Evolutionary conservation across 2,888 invertebrate genomes (phyloP).

Genomic region (Arctia plantaginis): DNA sequence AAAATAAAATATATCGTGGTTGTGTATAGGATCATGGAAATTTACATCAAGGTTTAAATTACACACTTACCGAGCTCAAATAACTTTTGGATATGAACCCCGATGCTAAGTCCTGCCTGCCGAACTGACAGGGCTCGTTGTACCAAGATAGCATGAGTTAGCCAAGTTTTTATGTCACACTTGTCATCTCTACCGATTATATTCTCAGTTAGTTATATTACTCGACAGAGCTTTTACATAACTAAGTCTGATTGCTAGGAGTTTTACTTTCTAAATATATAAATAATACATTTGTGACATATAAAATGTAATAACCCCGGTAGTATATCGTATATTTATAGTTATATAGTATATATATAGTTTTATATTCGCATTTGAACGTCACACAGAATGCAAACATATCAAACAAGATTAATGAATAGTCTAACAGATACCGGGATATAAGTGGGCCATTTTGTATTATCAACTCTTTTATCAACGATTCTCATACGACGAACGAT

Average conservation of each 20-base stretch:
- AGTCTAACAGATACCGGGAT: constrained; percentile 22
- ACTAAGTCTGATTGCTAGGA: too few relatives aligned
- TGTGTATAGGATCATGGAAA: too few relatives aligned
- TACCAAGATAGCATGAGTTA: neutral
- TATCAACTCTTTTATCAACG: constrained; percentile 10
- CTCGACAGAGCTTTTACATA: neutral
- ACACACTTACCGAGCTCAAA: neutral
- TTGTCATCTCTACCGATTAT: neutral
- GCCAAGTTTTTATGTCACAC: neutral
- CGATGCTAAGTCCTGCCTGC: neutral
- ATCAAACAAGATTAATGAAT: constrained; percentile 40
- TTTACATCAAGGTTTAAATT: too few relatives aligned
- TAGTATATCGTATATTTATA: too few relatives aligned
- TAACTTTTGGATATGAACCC: too few relatives aligned
- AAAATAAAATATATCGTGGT: too few relatives aligned
- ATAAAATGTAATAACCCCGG: neutral
- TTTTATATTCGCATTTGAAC: constrained; percentile 28
- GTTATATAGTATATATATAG: too few relatives aligned
- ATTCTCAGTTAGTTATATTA: neutral
- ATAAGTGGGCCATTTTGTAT: constrained; percentile 24
- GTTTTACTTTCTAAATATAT: too few relatives aligned
- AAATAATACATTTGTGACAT: neutral
- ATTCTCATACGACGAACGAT: constrained; percentile 2
- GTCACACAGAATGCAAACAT: constrained; percentile 10
- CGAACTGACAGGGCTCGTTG: too few relatives aligned